Conservation (phyloP, 2,888 invertebrate species). For the Drosophila koepferae region DNA sequence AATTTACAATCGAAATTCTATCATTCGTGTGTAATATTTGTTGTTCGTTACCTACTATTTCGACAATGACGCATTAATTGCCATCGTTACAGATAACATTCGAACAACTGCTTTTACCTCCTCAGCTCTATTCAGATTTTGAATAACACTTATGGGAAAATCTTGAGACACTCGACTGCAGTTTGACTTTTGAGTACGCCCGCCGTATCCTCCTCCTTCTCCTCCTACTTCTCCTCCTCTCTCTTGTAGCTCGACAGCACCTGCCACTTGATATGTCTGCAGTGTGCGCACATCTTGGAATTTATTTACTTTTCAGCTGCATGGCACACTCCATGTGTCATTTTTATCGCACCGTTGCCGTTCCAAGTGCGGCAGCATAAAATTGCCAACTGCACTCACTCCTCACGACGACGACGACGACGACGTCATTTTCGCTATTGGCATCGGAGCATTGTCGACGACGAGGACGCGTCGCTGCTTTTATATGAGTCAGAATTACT, state of each 20-base stretch:
- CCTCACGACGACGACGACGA: not conserved
- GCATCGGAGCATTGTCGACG: not conserved
- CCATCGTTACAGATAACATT: slow-evolving; percentile 6
- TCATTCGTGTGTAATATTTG: not conserved
- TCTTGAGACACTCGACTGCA: slow-evolving; percentile 27
- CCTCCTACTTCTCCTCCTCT: not conserved
- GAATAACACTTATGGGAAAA: slow-evolving; percentile 21
- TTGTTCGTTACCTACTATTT: too few relatives aligned
- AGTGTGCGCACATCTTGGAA: slow-evolving; percentile 28
- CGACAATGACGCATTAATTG: slow-evolving; percentile 26
- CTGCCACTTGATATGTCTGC: slow-evolving; percentile 13
- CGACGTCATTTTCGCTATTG: slow-evolving; percentile 7
- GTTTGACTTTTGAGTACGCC: slow-evolving; percentile 14
- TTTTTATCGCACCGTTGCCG: slow-evolving; percentile 41
- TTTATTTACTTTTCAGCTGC: slow-evolving; percentile 44
- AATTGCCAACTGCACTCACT: slow-evolving; percentile 41
- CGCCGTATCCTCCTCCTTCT: not conserved
- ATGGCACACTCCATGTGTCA: slow-evolving; percentile 51
- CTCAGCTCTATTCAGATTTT: slow-evolving; percentile 20
- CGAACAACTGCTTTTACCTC: not conserved
- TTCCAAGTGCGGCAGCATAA: slow-evolving; percentile 36
- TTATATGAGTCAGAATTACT: slow-evolving; percentile 66
- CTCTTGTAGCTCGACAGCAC: not conserved
- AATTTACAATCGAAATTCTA: slow-evolving; percentile 5
- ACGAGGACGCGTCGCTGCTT: slow-evolving; percentile 25